Percentiles rank a stretch among this genome's conserved stretches.
These are phyloP conservation scores for Neoarius graeffei DNA, from an alignment of 2,113 vertebrate species.

Conservation along the genomic window DNA sequence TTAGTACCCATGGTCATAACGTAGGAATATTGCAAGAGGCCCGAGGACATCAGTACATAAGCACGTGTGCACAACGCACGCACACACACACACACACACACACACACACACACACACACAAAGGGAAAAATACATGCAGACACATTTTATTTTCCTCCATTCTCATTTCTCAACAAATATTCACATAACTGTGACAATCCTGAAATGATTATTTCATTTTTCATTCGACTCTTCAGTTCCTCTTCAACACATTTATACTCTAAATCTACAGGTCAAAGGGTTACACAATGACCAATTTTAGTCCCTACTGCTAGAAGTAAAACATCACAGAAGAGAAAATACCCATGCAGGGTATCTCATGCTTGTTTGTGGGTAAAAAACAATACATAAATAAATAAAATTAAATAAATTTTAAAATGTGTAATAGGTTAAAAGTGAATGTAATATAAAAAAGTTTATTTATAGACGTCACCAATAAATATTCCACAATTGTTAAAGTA, in stretches of 20 bases:
- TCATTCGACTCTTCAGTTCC: not conserved
- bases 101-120: not conserved
- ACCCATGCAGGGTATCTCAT: too few relatives aligned
- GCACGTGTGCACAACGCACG: not conserved
- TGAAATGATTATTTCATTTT: not conserved
- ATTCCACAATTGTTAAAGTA: not conserved
- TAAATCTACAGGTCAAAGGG: constrained; percentile 14
- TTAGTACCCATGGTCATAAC: constrained; percentile 70
- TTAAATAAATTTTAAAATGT: not conserved
- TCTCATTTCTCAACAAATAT: not conserved
- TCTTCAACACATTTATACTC: not conserved
- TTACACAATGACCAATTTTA: constrained; percentile 4
- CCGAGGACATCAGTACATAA: constrained; percentile 61
- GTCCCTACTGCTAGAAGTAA: not conserved
- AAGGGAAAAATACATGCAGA: not conserved
- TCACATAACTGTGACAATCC: constrained; percentile 1
- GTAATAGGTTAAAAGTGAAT: constrained; percentile 11
- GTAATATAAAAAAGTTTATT: not conserved
- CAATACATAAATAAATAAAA: too few relatives aligned
- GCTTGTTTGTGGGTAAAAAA: too few relatives aligned
- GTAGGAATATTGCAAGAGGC: constrained; percentile 66
- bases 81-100: not conserved
- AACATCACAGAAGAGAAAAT: not conserved
- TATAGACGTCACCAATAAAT: not conserved
- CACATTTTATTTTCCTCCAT: not conserved